Conservation (phyloP, 2,888 invertebrate genomes). For the Heliothis peltigera region DNA sequence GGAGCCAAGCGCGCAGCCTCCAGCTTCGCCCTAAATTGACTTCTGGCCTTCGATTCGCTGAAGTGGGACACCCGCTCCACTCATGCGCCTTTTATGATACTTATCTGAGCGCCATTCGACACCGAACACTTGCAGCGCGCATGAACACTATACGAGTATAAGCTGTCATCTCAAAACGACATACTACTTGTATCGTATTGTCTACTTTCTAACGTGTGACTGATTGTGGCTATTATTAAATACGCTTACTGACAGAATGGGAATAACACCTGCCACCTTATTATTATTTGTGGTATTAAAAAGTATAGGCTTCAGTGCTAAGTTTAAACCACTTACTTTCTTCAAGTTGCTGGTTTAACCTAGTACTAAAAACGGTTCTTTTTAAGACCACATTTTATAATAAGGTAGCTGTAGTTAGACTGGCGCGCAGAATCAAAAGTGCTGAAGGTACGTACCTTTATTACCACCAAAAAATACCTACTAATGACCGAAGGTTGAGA, state of each 20-base stretch:
- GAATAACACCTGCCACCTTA: slow-evolving; percentile 19
- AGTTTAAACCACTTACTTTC: too few relatives aligned
- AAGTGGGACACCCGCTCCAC: slow-evolving; percentile 76
- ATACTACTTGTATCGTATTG: slow-evolving; percentile 54
- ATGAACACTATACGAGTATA: slow-evolving; percentile 61
- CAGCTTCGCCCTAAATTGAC: slow-evolving; percentile 81
- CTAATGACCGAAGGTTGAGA: too few relatives aligned
- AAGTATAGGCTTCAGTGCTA: too few relatives aligned
- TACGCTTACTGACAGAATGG: slow-evolving; percentile 22
- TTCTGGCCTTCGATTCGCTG: slow-evolving; percentile 78
- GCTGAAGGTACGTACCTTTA: too few relatives aligned
- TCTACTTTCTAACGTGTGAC: slow-evolving; percentile 62
- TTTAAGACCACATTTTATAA: too few relatives aligned
- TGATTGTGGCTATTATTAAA: slow-evolving; percentile 36
- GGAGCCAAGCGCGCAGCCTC: slow-evolving; percentile 75
- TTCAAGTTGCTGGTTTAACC: too few relatives aligned
- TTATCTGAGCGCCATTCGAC: slow-evolving; percentile 65
- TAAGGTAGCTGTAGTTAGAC: too few relatives aligned
- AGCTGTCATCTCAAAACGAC: slow-evolving; percentile 61
- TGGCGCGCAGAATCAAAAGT: too few relatives aligned
- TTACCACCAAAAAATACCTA: too few relatives aligned
- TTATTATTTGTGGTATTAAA: too few relatives aligned
- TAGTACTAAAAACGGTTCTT: too few relatives aligned
- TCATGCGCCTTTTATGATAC: slow-evolving; percentile 67
- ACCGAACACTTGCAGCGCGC: slow-evolving; percentile 63